Base-by-base conservation (phyloP, 2,113 vertebrate genomes). In the Sciurus niger region DNA sequence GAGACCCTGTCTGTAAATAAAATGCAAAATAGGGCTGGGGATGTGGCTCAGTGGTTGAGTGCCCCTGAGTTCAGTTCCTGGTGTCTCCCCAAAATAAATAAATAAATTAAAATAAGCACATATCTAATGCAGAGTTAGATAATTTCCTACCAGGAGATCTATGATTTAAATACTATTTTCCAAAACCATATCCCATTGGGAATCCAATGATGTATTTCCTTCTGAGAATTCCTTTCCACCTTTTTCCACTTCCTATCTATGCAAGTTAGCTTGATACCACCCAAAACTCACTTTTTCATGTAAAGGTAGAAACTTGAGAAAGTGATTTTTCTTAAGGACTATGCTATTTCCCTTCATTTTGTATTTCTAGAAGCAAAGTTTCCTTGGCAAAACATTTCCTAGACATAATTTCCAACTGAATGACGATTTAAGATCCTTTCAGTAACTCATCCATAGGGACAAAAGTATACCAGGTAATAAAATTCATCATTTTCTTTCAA, bases 271-370 rank as follows among this genome's bases (percentile, higher is more conserved):
- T 84, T 28, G 2, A 87, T 8, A 76, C 1, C 32, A 84, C 8
- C 48, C 40, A 85, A 96, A 95, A 79, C 18, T 79, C 11, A 70
- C 17, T 5, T 83, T 92, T 92, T 88, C 30, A 40, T 60, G 22
- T 55, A 84, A 97, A 94, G 32, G 2, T 43, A n/a, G 82, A 93
- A 93, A 94, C 43, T 83, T 76, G 63, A 95, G 67, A 96, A 92
- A 77, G n/a, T 48, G 14, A 94, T 58, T 63, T 95, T 87, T 83
- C 83, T 28, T 34, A 84, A 93, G 34, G 17, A 76, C 10, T 53
- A 48, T 40, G 18, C 34, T 74, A 94, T 79, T 91, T 95, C 93
- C 40, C 12, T 65, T 74, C 34, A 84, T 89, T 95, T 95, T 63
- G 9, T 95, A 79, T 74, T 84, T 89, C 74, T 72, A 55, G 85